phyloP scores from a whole-genome alignment of 2,113 vertebrate genomes.

The Rhineura floridana region DNA sequence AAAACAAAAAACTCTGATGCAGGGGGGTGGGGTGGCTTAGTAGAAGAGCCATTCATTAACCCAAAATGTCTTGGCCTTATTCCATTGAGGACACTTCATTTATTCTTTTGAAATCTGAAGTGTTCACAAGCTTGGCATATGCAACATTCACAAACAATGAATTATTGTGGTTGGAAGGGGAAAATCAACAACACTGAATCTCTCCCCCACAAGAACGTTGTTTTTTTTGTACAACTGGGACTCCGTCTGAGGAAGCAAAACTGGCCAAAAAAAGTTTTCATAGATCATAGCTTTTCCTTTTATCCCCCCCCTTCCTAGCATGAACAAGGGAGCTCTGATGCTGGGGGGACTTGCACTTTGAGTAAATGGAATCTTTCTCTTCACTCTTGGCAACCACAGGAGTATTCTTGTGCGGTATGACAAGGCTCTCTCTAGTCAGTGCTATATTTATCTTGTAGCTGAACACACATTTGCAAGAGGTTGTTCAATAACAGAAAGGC shows the following conservation, averaged over 20 bases:
- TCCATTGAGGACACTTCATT: slow-evolving; percentile 60
- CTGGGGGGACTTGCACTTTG: slow-evolving; percentile 57
- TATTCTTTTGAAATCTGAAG: slow-evolving; percentile 63
- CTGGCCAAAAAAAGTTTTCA: slow-evolving; percentile 36
- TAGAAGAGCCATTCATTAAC: slow-evolving; percentile 51
- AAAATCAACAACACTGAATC: background rate
- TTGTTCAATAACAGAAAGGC: slow-evolving; percentile 58
- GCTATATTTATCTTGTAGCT: slow-evolving; percentile 71
- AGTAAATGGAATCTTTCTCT: slow-evolving; percentile 68
- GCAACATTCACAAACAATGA: slow-evolving; percentile 53
- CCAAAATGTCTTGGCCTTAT: slow-evolving; percentile 55
- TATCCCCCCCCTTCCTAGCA: fast-evolving
- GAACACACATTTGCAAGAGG: slow-evolving; percentile 56
- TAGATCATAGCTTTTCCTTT: slow-evolving; percentile 51
- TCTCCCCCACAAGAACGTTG: background rate
- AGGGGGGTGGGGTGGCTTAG: slow-evolving; percentile 42
- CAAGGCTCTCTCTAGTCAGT: slow-evolving; percentile 53
- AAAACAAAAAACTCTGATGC: slow-evolving; percentile 37
- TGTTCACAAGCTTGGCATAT: slow-evolving; percentile 58
- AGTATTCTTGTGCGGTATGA: slow-evolving; percentile 71
- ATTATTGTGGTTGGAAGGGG: slow-evolving; percentile 61
- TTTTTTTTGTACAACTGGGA: slow-evolving; percentile 31
- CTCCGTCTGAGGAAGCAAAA: slow-evolving; percentile 55
- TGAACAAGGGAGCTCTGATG: slow-evolving; percentile 51
- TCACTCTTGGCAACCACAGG: slow-evolving; percentile 64